These are phyloP conservation scores for Drosophila kuntzei DNA, from an alignment of 2,888 invertebrate genomes.

Conservation along the genomic window DNA sequence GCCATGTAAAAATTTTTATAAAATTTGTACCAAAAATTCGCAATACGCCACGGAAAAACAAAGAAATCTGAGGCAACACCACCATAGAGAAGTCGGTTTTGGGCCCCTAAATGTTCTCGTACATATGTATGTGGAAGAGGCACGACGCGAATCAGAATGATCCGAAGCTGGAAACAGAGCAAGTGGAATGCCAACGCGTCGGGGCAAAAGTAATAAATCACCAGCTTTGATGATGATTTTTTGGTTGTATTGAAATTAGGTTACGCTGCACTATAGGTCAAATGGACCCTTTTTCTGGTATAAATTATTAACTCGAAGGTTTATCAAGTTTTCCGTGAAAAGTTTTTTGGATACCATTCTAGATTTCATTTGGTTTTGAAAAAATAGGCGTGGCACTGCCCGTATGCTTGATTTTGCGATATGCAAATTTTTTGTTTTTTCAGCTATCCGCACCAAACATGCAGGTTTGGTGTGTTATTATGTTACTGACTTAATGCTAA, in stretches of 20 bases:
- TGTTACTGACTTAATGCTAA: no score
- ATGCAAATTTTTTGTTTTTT: no score
- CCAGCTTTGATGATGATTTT: conserved; percentile 72
- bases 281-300: no score
- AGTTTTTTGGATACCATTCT: no score
- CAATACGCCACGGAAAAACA: conserved; percentile 19
- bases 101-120: neutral
- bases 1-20: conserved; percentile 69
- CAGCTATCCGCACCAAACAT: no score
- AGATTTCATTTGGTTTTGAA: no score
- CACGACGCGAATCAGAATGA: conserved; percentile 2
- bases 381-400: no score
- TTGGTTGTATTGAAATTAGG: conserved; percentile 41
- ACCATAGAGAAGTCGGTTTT: neutral
- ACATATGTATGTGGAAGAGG: conserved; percentile 4
- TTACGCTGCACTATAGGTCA: no score
- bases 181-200: conserved; percentile 14
- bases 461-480: no score
- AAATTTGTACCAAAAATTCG: conserved; percentile 65
- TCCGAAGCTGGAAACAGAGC: conserved; percentile 5
- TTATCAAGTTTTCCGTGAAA: no score
- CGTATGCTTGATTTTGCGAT: no score
- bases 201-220: conserved; percentile 73
- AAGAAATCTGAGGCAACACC: conserved; percentile 14
- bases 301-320: no score